phyloP scores from a whole-genome alignment of 2,113 vertebrate genomes.

The Caranx ignobilis region DNA sequence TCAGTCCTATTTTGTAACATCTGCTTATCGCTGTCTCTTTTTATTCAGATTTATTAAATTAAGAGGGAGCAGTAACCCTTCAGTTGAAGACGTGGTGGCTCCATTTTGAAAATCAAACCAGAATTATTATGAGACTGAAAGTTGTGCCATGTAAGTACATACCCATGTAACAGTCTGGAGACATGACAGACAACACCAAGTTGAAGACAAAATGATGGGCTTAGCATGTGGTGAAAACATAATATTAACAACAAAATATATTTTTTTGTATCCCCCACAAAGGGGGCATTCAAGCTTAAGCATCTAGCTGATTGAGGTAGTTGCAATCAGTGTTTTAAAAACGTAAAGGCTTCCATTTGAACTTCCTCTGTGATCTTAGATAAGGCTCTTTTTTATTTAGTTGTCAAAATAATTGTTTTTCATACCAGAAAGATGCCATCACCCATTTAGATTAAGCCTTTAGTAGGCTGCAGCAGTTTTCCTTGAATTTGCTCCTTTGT shows the following conservation, averaged over 20 bases:
- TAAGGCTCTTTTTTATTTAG: background rate
- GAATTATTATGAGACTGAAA: background rate
- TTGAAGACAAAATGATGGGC: too few species aligned
- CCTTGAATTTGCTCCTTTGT: background rate
- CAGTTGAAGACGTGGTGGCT: background rate
- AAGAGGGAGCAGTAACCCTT: background rate
- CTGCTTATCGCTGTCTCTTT: background rate
- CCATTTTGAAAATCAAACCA: background rate
- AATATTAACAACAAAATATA: too few species aligned
- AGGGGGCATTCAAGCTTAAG: background rate
- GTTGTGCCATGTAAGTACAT: background rate
- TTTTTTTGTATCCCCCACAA: background rate
- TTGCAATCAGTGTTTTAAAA: background rate
- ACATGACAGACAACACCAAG: too few species aligned
- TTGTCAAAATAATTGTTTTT: background rate
- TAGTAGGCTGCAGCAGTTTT: background rate
- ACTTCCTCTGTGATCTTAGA: background rate
- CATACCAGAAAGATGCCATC: background rate
- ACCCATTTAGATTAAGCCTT: background rate
- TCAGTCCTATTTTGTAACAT: slow-evolving; percentile 8
- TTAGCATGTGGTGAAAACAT: too few species aligned
- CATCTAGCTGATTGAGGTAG: background rate
- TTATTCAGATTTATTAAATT: slow-evolving; percentile 15
- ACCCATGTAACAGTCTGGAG: too few species aligned
- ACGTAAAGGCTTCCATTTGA: background rate